These are phyloP conservation scores for Phylloscopus trochiloides DNA, from an alignment of 2,113 vertebrate species.

Conservation along the genomic window DNA sequence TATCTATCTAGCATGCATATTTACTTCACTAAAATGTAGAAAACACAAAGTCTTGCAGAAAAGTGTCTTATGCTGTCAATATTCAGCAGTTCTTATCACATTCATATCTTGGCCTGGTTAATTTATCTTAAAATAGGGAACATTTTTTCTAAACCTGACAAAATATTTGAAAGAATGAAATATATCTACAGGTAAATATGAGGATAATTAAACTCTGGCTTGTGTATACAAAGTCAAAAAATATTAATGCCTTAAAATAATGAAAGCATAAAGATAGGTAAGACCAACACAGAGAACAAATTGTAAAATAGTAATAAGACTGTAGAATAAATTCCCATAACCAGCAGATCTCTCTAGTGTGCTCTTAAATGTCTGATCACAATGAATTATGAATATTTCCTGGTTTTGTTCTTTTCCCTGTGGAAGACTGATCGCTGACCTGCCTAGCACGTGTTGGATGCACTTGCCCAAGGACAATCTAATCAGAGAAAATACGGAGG, in stretches of 20 bases:
- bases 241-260: not conserved
- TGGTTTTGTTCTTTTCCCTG: constrained; percentile 29
- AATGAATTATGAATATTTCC: constrained; percentile 48
- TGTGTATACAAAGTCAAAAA: not conserved
- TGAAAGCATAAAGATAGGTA: not conserved
- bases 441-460: not conserved
- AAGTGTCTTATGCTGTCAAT: not conserved
- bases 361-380: constrained; percentile 20
- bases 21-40: not conserved
- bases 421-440: constrained; percentile 27
- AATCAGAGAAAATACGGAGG: constrained; percentile 40
- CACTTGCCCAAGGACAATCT: constrained; percentile 50
- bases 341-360: not conserved
- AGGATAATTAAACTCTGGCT: not conserved
- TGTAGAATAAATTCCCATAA: not conserved
- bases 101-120: not conserved
- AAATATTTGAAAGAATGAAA: not conserved
- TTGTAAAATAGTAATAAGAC: not conserved
- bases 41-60: not conserved
- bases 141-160: not conserved
- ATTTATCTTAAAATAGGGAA: not conserved
- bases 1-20: not conserved
- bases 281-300: not conserved
- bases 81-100: not conserved
- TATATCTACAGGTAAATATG: not conserved